A percentile compares a stretch with the other conserved stretches of the same genome.
Conservation (phyloP, 2,113 vertebrate species). For the Dendrocopos noguchii region DNA sequence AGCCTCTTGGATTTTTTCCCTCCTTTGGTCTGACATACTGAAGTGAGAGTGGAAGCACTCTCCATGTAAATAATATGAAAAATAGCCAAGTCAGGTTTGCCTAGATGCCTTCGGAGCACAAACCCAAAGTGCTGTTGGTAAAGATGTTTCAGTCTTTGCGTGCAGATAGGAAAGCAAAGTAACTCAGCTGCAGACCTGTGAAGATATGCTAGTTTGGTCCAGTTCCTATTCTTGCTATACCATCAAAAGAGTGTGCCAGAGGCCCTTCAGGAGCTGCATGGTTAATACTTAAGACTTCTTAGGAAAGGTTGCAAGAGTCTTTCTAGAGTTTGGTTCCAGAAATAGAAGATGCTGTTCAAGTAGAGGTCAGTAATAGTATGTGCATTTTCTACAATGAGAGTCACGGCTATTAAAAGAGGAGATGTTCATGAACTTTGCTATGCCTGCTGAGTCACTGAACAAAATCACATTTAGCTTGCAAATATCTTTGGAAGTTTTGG, state of each 20-base stretch:
- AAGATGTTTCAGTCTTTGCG: background rate
- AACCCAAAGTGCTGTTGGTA: background rate
- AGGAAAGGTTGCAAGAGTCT: background rate
- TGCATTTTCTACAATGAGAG: constrained; percentile 11
- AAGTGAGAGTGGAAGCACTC: background rate
- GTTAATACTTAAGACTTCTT: background rate
- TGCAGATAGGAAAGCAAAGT: background rate
- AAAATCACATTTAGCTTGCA: background rate
- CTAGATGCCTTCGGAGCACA: background rate
- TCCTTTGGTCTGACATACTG: background rate
- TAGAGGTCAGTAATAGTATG: background rate
- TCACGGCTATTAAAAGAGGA: background rate
- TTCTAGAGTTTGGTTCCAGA: background rate
- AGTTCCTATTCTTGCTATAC: background rate
- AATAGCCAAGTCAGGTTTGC: background rate
- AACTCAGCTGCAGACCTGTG: background rate
- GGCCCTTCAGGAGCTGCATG: background rate
- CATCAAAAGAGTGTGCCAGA: background rate
- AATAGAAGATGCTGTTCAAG: background rate
- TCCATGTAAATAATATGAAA: background rate
- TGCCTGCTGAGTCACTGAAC: background rate
- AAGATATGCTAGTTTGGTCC: background rate
- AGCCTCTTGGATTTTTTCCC: background rate
- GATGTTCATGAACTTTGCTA: background rate
- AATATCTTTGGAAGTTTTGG: background rate